These are phyloP conservation scores for Strigops habroptila DNA, from an alignment of 2,113 vertebrate genomes.

Conservation along the genomic window DNA sequence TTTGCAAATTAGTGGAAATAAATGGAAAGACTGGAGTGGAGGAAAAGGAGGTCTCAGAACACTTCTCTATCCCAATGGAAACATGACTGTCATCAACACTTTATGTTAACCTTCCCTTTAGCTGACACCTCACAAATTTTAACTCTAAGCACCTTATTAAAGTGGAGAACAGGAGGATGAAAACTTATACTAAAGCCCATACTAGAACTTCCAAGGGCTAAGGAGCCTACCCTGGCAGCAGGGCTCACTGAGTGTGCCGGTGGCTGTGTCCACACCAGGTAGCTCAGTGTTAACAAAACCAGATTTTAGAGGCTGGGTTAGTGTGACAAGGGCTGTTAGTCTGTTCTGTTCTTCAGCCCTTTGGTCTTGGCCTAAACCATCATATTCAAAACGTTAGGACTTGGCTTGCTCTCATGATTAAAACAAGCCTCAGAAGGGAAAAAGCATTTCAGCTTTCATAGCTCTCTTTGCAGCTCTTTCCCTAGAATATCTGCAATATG, in stretches of 20 bases:
- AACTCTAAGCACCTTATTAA: neutral
- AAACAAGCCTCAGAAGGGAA: neutral
- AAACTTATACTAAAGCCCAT: neutral
- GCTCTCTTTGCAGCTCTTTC: neutral
- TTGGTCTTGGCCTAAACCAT: neutral
- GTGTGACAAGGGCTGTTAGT: neutral
- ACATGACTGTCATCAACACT: neutral
- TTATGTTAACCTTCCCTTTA: neutral
- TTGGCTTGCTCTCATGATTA: rapidly evolving
- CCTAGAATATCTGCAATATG: neutral
- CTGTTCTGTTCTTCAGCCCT: neutral
- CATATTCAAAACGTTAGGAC: neutral
- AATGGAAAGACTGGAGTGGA: neutral
- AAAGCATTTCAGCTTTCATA: neutral
- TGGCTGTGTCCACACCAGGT: neutral
- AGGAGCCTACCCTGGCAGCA: rapidly evolving
- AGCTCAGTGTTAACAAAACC: neutral
- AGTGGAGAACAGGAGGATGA: neutral
- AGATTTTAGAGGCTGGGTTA: neutral
- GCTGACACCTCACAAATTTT: neutral
- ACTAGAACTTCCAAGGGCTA: neutral
- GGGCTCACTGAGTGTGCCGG: neutral
- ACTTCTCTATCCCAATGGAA: neutral
- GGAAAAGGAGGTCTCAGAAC: neutral
- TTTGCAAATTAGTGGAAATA: neutral